Base-by-base conservation (phyloP, 2,888 invertebrate genomes). In the Tipula confusa region DNA sequence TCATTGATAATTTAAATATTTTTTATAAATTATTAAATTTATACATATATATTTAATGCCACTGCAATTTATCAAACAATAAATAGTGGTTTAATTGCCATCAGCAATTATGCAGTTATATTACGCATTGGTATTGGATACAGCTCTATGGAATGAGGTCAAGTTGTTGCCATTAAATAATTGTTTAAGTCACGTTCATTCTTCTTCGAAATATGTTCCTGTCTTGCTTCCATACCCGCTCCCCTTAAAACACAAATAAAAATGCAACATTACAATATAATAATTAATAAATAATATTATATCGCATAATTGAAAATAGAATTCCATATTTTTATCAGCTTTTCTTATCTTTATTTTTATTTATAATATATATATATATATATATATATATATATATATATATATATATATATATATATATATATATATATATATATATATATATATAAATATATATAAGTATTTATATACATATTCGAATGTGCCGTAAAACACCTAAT, bases 181-280 rank as follows among this genome's bases (percentile, higher is more conserved):
- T 89, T 89, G 86, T 89, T 89, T 87, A 89, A 88, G 85, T 90
- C 89, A 84, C 89, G 88, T 86, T 90, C 89, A 87, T 85, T 84
- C 83, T 86, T 86, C 84, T 86, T 86, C 84, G 83, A 85, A 84
- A 86, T 84, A 48, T 84, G 87, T 87, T 90, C 89, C 88, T 89
- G 89, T 88, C 89, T 88, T 89, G 89, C 88, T 88, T 90, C 90
- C 89, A 90, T 88, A 87, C 89, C 89, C 88, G 90, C 89, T 89
- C 89, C 90, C 88, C 90, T 90, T 29, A 18, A 79, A n/a, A 11
- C n/a, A 64, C 9, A 64, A 80, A 80, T 13, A 80, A 80, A 80
- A 80, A 29, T 80, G 29, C 18, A 29, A 80, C 0, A n/a, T 80
- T 64, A 64, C n/a, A 43, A 64, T 24, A n/a, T 15, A 43, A 43